Conservation (phyloP, 2,888 invertebrate species). For the Salpingus planirostris region DNA sequence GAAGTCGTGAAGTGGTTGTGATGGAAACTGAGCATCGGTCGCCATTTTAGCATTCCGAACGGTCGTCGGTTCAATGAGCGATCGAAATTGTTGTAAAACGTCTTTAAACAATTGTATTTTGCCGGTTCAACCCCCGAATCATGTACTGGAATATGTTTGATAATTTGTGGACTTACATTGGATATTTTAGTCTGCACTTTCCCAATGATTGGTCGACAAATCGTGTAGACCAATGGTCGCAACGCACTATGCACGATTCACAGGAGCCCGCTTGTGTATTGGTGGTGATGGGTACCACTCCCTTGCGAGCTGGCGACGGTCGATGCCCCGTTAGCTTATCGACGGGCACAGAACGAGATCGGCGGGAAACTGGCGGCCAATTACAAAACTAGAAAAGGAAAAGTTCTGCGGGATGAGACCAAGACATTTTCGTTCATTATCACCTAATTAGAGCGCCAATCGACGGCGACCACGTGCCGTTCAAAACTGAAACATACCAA, state of each 20-base stretch:
- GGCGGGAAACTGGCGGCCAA: slow-evolving; percentile 40
- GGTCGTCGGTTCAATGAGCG: too few relatives aligned
- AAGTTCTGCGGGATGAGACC: too few relatives aligned
- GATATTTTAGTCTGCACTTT: slow-evolving; percentile 65
- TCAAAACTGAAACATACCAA: too few relatives aligned
- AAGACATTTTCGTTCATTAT: too few relatives aligned
- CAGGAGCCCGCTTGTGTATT: slow-evolving; percentile 57
- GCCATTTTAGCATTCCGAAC: too few relatives aligned
- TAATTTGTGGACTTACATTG: slow-evolving; percentile 69
- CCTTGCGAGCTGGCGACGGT: slow-evolving; percentile 42
- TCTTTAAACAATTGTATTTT: slow-evolving; percentile 30
- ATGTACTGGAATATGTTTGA: slow-evolving; percentile 45
- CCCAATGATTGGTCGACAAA: slow-evolving; percentile 84
- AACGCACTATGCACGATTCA: slow-evolving; percentile 51
- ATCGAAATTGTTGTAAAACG: too few relatives aligned
- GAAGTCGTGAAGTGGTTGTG: too few relatives aligned
- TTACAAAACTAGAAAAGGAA: slow-evolving; percentile 38
- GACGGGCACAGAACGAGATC: slow-evolving; percentile 32
- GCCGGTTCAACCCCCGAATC: slow-evolving; percentile 35
- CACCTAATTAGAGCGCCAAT: too few relatives aligned
- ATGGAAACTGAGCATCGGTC: too few relatives aligned
- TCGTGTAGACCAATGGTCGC: slow-evolving; percentile 79
- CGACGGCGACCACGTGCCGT: too few relatives aligned
- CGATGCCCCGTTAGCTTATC: slow-evolving; percentile 37
- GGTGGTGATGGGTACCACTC: slow-evolving; percentile 64